Evolutionary conservation across 2,888 invertebrate species (phyloP).

Genomic region (Aromia moschata): DNA sequence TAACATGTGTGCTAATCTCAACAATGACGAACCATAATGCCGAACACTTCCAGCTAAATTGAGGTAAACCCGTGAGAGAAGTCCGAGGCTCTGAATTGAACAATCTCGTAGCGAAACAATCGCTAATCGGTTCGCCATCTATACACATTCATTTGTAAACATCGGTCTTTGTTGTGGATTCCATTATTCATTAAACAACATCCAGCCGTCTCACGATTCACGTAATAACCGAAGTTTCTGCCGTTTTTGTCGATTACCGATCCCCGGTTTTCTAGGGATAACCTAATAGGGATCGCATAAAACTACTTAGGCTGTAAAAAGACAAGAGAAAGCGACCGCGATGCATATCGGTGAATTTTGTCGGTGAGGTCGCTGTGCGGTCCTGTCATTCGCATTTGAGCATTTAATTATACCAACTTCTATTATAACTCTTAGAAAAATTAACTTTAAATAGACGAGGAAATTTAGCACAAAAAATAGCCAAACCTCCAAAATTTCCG

Average conservation of each 20-base stretch:
- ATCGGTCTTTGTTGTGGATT: slow-evolving; percentile 31
- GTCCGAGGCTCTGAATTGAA: slow-evolving; percentile 34
- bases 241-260: slow-evolving; percentile 13
- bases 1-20: background rate
- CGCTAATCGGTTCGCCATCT: slow-evolving; percentile 42
- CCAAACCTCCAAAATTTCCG: too few species aligned
- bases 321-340: too few species aligned
- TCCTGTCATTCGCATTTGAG: too few species aligned
- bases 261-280: slow-evolving; percentile 7
- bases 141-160: slow-evolving; percentile 37
- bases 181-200: slow-evolving; percentile 31
- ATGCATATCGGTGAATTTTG: too few species aligned
- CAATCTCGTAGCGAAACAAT: slow-evolving; percentile 41
- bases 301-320: too few species aligned
- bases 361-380: too few species aligned
- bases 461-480: too few species aligned
- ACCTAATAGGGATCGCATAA: too few species aligned
- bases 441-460: too few species aligned
- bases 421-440: too few species aligned
- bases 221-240: slow-evolving; percentile 19
- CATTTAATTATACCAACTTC: too few species aligned
- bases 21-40: background rate
- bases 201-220: slow-evolving; percentile 22
- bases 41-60: background rate
- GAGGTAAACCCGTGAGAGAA: slow-evolving; percentile 9